phyloP scores from a whole-genome alignment of 2,888 invertebrate species.

The Nyleta sp. region DNA sequence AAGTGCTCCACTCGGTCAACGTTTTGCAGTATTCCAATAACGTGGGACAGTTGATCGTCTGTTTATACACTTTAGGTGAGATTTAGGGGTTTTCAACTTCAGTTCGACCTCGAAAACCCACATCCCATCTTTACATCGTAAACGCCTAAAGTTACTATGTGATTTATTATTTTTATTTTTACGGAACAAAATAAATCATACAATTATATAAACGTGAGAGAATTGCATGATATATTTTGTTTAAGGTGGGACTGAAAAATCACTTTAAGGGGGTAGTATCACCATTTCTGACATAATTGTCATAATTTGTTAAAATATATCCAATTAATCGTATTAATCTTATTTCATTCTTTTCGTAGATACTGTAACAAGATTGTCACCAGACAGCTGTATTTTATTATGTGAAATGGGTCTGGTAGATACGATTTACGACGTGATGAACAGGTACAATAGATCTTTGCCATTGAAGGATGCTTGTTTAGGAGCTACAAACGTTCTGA shows the following conservation, averaged over 20 bases:
- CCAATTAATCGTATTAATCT: no score
- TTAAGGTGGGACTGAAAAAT: no score
- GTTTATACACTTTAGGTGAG: constrained; percentile 82
- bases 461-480: constrained; percentile 62
- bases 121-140: no score
- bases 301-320: no score
- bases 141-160: no score
- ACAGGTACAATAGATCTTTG: constrained; percentile 59
- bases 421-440: constrained; percentile 53
- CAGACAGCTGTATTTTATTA: constrained; percentile 47
- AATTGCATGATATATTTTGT: no score
- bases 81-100: not conserved
- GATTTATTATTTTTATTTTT: no score
- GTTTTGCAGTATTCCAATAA: constrained; percentile 74
- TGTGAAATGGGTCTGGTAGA: constrained; percentile 43
- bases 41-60: constrained; percentile 79
- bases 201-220: no score
- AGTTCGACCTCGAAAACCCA: no score
- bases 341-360: constrained; percentile 34
- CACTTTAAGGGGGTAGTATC: no score
- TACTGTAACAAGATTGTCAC: constrained; percentile 56
- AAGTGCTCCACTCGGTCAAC: constrained; percentile 76
- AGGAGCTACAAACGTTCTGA: constrained; percentile 54
- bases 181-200: no score
- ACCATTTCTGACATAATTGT: no score